Evolutionary conservation across 1,140 invertebrate species (phyloP).

Genomic region (Maniola jurtina): DNA sequence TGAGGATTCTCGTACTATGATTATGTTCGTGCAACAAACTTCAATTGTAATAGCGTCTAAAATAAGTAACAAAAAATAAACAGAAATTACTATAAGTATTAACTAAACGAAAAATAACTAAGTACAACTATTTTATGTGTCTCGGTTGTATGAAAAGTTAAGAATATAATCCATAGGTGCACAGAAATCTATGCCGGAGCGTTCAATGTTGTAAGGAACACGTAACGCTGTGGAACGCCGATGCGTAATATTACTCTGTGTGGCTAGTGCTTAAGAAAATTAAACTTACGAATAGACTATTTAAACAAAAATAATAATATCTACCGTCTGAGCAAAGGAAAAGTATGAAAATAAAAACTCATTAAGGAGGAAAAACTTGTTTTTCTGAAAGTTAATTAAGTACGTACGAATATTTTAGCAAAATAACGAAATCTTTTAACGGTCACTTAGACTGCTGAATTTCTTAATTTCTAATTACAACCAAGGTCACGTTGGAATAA

Average conservation of each 20-base stretch:
- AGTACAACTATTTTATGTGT: neutral
- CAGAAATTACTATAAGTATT: neutral
- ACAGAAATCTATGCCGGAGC: too few species aligned
- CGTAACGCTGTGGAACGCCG: too few species aligned
- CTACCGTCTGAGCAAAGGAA: too few species aligned
- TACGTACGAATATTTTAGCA: too few species aligned
- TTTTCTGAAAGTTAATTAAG: too few species aligned
- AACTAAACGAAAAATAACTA: neutral
- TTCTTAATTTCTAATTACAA: neutral
- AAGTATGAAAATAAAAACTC: too few species aligned
- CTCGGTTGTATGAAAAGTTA: neutral
- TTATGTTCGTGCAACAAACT: conserved; percentile 3
- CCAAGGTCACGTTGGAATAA: neutral
- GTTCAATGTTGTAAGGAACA: too few species aligned
- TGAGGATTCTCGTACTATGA: neutral
- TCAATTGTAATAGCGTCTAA: neutral
- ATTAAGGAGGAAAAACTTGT: too few species aligned
- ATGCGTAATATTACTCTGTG: too few species aligned
- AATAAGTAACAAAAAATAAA: conserved; percentile 4
- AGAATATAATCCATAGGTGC: neutral
- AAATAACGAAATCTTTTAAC: conserved; percentile 6
- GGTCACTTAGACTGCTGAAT: neutral
- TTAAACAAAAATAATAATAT: too few species aligned
- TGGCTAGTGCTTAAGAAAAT: too few species aligned
- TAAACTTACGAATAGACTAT: too few species aligned